Evolutionary conservation across 1,140 invertebrate species (phyloP).

Genomic region (Calosoma granatense): DNA sequence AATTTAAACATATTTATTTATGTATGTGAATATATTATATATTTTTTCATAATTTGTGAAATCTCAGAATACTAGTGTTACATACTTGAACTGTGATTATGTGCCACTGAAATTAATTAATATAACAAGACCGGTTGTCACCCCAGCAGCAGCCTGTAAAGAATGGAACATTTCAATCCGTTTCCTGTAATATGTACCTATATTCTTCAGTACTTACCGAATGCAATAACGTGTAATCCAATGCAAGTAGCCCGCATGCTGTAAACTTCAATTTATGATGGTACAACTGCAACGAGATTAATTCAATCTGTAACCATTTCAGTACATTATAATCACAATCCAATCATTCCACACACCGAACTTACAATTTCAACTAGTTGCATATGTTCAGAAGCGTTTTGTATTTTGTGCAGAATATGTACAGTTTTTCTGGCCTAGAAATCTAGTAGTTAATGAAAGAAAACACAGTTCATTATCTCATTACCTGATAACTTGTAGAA

Average conservation of each 20-base stretch:
- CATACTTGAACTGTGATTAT: too few species aligned
- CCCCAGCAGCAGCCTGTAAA: conserved; percentile 16
- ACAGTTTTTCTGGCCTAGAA: background rate
- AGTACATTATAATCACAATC: too few species aligned
- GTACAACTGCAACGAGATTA: conserved; percentile 13
- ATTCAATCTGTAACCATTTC: conserved; percentile 17
- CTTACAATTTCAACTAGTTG: background rate
- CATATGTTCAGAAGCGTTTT: background rate
- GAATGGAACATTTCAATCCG: background rate
- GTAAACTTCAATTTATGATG: conserved; percentile 18
- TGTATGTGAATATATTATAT: too few species aligned
- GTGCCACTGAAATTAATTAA: conserved; percentile 17
- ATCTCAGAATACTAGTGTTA: too few species aligned
- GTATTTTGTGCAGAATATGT: background rate
- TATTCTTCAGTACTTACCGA: conserved; percentile 14
- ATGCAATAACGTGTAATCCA: conserved; percentile 17
- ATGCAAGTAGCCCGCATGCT: conserved; percentile 16
- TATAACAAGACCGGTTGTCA: conserved; percentile 16
- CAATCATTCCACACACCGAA: too few species aligned
- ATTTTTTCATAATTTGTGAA: too few species aligned
- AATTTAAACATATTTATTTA: too few species aligned
- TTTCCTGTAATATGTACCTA: too few species aligned
- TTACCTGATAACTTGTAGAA: background rate
- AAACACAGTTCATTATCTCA: background rate
- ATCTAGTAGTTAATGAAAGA: too few species aligned